Percentiles rank a stretch among this genome's conserved stretches.
Evolutionary conservation across 2,113 vertebrate genomes (phyloP).

Genomic region (Nothoprocta pentlandii): DNA sequence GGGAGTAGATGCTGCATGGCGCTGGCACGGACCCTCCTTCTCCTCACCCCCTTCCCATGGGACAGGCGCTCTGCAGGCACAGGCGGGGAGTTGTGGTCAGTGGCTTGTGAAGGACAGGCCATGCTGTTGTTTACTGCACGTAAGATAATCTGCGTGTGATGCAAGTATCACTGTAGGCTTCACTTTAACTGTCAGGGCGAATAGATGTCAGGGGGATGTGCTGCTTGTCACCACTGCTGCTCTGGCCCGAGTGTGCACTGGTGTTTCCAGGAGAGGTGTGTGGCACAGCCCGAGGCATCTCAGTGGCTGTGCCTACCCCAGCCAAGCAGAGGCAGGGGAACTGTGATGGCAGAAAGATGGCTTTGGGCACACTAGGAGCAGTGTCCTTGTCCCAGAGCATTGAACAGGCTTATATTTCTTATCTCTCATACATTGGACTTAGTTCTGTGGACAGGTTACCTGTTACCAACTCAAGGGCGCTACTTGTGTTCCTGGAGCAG

Average conservation of each 20-base stretch:
- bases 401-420: neutral
- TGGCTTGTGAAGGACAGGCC: neutral
- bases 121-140: neutral
- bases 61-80: neutral
- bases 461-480: neutral
- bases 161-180: neutral
- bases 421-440: neutral
- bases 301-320: neutral
- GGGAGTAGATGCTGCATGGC: neutral
- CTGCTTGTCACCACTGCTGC: accelerated
- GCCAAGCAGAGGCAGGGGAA: neutral
- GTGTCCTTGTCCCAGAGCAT: accelerated
- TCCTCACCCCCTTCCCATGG: neutral
- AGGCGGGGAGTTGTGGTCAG: neutral
- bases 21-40: neutral
- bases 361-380: accelerated
- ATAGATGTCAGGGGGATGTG: neutral
- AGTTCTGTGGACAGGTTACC: neutral
- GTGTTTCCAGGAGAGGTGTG: neutral
- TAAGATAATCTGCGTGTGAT: neutral
- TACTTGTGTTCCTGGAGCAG: neutral
- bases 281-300: neutral
- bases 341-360: neutral
- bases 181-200: slow-evolving; percentile 31
- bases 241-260: neutral